These are phyloP conservation scores for Cosmorhoe ocellata DNA, from an alignment of 2,888 invertebrate species.

Conservation along the genomic window DNA sequence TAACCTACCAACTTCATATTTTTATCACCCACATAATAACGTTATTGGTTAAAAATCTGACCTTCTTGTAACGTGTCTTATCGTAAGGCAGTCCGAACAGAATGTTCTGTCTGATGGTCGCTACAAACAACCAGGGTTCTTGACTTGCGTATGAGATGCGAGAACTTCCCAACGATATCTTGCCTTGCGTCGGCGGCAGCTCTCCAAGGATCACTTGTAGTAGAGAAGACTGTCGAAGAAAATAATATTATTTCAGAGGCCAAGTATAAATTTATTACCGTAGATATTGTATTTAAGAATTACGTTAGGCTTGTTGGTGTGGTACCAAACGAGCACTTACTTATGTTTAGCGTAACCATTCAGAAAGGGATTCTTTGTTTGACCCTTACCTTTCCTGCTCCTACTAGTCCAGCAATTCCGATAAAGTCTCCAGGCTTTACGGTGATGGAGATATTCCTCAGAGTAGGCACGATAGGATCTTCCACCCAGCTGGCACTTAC, in stretches of 20 bases:
- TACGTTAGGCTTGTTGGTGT: too few species aligned
- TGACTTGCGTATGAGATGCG: conserved; percentile 88
- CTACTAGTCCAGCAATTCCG: conserved; percentile 88
- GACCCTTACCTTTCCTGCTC: conserved; percentile 85
- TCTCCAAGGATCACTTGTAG: conserved; percentile 88
- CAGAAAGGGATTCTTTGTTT: too few species aligned
- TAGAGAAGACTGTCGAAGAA: conserved; percentile 79
- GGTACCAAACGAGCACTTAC: too few species aligned
- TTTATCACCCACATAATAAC: not conserved
- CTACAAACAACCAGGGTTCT: conserved; percentile 90
- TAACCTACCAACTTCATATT: not conserved
- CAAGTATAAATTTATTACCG: too few species aligned
- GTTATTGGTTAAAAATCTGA: conserved; percentile 34
- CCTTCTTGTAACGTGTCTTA: conserved; percentile 75
- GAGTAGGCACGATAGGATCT: conserved; percentile 77
- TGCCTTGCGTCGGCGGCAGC: conserved; percentile 83
- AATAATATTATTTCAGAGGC: not conserved
- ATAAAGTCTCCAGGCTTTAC: conserved; percentile 82
- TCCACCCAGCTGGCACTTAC: conserved; percentile 72
- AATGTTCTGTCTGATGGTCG: conserved; percentile 89
- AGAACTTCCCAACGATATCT: conserved; percentile 82
- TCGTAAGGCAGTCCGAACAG: conserved; percentile 87
- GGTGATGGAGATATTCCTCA: conserved; percentile 76
- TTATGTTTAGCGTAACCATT: too few species aligned
- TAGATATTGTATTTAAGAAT: too few species aligned